Conservation (phyloP, 1,140 invertebrate genomes). For the Littorina saxatilis region DNA sequence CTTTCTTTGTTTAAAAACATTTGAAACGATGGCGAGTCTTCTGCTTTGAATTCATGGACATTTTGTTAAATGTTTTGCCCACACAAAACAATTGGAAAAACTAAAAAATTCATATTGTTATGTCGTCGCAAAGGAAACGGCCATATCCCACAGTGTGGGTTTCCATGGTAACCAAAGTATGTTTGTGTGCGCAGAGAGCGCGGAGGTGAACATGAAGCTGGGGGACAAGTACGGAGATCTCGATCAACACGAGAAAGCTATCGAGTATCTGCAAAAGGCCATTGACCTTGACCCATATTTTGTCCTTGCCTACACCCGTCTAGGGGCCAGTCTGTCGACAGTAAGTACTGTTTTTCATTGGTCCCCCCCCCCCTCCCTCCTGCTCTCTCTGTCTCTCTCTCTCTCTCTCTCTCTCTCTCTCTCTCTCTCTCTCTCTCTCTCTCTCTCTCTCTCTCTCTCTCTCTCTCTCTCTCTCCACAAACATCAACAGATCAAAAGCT, state of each 20-base stretch:
- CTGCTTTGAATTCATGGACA: too few relatives aligned
- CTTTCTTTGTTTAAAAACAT: too few relatives aligned
- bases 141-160: too few relatives aligned
- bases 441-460: too few relatives aligned
- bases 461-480: too few relatives aligned
- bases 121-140: too few relatives aligned
- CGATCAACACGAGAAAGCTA: constrained; percentile 43
- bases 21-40: too few relatives aligned
- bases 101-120: too few relatives aligned
- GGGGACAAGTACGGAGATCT: constrained; percentile 54
- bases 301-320: constrained; percentile 60
- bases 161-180: too few relatives aligned
- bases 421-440: background rate
- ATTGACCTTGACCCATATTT: constrained; percentile 62
- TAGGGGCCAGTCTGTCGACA: constrained; percentile 43
- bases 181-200: constrained; percentile 52
- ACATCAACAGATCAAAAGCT: too few relatives aligned
- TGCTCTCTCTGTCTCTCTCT: background rate
- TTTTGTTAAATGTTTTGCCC: too few relatives aligned
- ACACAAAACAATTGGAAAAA: too few relatives aligned
- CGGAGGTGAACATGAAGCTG: constrained; percentile 62
- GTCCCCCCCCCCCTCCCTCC: background rate
- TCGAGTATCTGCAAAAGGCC: constrained; percentile 50
- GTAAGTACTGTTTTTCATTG: constrained; percentile 36
- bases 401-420: background rate